Base-by-base conservation (phyloP, 2,888 invertebrate genomes). In the Patella caerulea region DNA sequence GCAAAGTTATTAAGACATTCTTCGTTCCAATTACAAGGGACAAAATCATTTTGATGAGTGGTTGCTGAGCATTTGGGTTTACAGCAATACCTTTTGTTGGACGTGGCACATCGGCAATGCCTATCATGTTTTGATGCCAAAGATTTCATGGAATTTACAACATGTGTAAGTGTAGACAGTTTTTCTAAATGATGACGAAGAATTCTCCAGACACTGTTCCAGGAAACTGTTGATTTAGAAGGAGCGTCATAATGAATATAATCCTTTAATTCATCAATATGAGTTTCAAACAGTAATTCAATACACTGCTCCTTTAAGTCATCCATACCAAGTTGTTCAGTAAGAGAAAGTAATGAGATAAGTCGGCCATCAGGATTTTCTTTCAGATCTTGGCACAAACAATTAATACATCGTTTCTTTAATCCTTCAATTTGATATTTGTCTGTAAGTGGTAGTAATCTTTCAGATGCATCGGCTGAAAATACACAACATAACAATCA, bases 51-150 rank as follows among this genome's bases (percentile, higher is more conserved):
- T 65, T 65, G 65, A 14, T 65, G 65, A 12, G 65, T 65, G 12
- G 65, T 65, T 0, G 65, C 65, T 12, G 65, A 65, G 14, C 65
- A 65, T 65, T 65, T 65, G 19, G 65, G 65, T 65, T 65, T 65
- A 65, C 65, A 65, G 65, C 65, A 65, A 65, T 65, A 65, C 14
- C 65, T 65, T 65, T 65, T 65, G 65, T 65, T 65, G 24, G 65
- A 65, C 14, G 65, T 65, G 24, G 65, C 65, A 65, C 65, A 65
- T 65, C 65, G 65, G 24, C 65, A 65, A 65, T 65, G 65, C 19
- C 24, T 24, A 24, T 19, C 19, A 65, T 65, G 65, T 65, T 65
- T 65, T 19, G 65, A 65, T 65, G 65, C 65, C 24, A 65, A 19
- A 65, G 65, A 19, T 19, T 65, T 65, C 65, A 65, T 65, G 65